These are phyloP conservation scores for Ammodytes dubius DNA, from an alignment of 2,113 vertebrate genomes.

Conservation along the genomic window DNA sequence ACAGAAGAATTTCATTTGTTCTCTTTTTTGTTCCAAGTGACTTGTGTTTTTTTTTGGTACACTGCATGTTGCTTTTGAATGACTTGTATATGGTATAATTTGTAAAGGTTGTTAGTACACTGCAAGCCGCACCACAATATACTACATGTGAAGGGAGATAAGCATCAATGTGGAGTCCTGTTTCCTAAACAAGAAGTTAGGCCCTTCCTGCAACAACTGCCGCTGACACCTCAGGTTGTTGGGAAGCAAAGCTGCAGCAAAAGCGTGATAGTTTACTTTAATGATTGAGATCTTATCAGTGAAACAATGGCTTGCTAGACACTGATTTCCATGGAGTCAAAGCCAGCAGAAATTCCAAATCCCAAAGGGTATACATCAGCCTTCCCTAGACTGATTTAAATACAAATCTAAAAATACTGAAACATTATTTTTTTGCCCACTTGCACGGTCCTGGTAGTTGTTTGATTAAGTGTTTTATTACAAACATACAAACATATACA, in stretches of 20 bases:
- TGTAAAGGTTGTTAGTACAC: not conserved
- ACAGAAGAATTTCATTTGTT: not conserved
- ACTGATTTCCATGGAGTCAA: not conserved
- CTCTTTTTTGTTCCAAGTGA: not conserved
- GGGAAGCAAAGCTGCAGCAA: slow-evolving; percentile 42
- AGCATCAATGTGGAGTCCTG: not conserved
- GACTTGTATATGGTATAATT: not conserved
- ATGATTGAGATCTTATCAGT: slow-evolving; percentile 35
- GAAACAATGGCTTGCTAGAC: slow-evolving; percentile 57
- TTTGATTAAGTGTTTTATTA: not conserved
- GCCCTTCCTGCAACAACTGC: slow-evolving; percentile 48
- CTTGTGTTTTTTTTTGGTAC: not conserved
- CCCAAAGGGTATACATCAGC: not conserved
- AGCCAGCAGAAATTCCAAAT: slow-evolving; percentile 15
- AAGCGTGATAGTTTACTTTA: slow-evolving; percentile 1
- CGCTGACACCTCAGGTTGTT: slow-evolving; percentile 58
- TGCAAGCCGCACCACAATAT: not conserved
- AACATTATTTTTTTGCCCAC: not conserved
- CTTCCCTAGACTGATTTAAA: not conserved
- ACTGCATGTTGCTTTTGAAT: not conserved
- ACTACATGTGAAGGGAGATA: slow-evolving; percentile 3
- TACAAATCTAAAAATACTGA: slow-evolving; percentile 9
- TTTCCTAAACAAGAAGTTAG: slow-evolving; percentile 40
- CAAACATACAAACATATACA: too few species aligned
- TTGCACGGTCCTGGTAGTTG: not conserved